Percentiles rank a stretch among this genome's conserved stretches.
These are phyloP conservation scores for Pseudocheirus occidentalis DNA, from an alignment of 2,797 vertebrate genomes.

Conservation along the genomic window DNA sequence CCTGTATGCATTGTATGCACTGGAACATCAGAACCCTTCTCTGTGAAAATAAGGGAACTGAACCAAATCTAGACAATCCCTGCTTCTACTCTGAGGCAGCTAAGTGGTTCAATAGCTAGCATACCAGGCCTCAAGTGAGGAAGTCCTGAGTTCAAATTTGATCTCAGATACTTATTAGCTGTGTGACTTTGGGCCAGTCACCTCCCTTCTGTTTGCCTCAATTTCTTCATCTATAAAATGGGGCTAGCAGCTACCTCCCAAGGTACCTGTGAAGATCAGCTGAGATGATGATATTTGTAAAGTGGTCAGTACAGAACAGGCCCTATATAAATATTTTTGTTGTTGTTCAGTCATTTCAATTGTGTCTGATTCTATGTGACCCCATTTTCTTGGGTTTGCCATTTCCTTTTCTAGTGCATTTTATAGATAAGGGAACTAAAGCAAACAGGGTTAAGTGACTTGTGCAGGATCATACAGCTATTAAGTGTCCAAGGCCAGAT, in stretches of 20 bases:
- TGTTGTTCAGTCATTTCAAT: not conserved
- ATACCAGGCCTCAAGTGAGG: not conserved
- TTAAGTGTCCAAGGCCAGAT: not conserved
- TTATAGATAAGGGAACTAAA: not conserved
- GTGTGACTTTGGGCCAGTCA: not conserved
- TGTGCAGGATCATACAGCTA: not conserved
- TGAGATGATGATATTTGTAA: no score
- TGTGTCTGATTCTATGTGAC: not conserved
- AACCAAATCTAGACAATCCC: not conserved
- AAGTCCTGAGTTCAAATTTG: not conserved
- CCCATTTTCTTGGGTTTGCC: not conserved
- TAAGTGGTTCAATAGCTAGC: not conserved
- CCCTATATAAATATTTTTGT: not conserved
- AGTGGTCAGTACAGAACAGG: no score
- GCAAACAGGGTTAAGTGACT: not conserved
- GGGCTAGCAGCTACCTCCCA: not conserved
- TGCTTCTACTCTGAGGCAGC: not conserved
- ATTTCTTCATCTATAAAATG: not conserved
- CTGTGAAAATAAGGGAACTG: not conserved
- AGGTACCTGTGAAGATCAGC: no score
- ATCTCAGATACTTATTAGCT: not conserved
- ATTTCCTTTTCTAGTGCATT: not conserved
- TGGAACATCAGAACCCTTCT: not conserved
- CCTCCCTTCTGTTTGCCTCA: not conserved
- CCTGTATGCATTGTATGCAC: not conserved